Evolutionary conservation across 2,888 invertebrate species (phyloP), one percentile per base, ranked within the genome.

Genomic region (Balanococcus diminutus): DNA sequence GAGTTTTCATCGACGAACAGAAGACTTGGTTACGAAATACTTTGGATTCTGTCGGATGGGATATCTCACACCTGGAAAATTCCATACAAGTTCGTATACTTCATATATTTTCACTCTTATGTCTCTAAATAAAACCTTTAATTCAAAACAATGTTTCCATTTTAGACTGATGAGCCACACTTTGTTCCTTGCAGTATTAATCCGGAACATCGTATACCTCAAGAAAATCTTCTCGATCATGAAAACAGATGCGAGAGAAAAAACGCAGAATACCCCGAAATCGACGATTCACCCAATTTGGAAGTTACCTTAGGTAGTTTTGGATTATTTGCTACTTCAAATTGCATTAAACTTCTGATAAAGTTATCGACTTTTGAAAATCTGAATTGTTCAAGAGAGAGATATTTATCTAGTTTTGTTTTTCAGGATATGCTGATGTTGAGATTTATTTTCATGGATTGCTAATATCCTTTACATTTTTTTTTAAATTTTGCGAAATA

Each of bases 171-270:
- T 28, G 39, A 42, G 42, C 4, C 22, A 5, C 5, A 67, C 1
- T 67, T 87, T 5, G 86, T 82, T 1, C 25, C 82, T 3, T 88
- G 87, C 86, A 91, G 91, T 0, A 89, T 91, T 28, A 90, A 92
- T 89, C 87, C 89, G 16, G 89, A 89, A 16, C 92, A 92, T 88
- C 89, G 89, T 87, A 89, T 92, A 72, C 89, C 90, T n/a, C 88
- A 89, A 86, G 89, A 89, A 87, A 89, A 88, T 51, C 88, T 90
- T 9, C 89, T 90, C 32, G 88, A 89, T 82, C 92, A 92, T 89
- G 88, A 91, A 6, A 88, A 89, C 72, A 89, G 89, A 87, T 92
- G 92, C 88, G 89, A 89, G 61, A 89, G 92, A 89, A 91, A 89
- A 88, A 89, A 89, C 22, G 90, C 91, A 88, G 91, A 91, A 85